A percentile compares a stretch with the other conserved stretches of the same genome.
Evolutionary conservation across 2,888 invertebrate species (phyloP).

Genomic region (Nomada goodeniana): DNA sequence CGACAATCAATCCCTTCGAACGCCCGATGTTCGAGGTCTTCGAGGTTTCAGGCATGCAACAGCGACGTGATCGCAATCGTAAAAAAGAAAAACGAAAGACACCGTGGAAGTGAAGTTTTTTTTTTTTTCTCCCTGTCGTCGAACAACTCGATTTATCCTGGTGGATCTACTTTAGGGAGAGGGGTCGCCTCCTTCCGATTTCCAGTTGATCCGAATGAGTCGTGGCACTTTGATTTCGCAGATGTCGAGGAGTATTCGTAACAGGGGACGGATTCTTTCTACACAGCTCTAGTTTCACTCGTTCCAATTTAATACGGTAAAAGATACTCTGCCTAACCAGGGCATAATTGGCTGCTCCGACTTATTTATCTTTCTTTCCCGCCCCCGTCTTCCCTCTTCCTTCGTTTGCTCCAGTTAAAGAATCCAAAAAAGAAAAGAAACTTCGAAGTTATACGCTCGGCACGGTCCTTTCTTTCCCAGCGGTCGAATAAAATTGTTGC

Average conservation of each 20-base stretch:
- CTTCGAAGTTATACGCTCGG: conserved; percentile 2
- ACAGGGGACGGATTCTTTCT: background rate
- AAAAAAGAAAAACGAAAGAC: conserved; percentile 11
- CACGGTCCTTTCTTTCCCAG: background rate
- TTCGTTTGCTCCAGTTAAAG: conserved; percentile 28
- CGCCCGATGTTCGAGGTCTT: conserved; percentile 54
- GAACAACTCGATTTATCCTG: conserved; percentile 62
- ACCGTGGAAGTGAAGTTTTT: conserved; percentile 59
- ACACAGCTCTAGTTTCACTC: background rate
- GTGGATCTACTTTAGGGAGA: conserved; percentile 79
- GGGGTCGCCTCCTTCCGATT: conserved; percentile 69
- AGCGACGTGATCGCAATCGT: conserved; percentile 55
- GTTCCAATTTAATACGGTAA: background rate
- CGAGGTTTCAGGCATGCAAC: conserved; percentile 61
- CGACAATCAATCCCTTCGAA: conserved; percentile 55
- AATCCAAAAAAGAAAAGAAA: background rate
- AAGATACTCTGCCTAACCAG: conserved; percentile 17
- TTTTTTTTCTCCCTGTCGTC: conserved; percentile 34
- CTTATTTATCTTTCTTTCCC: conserved; percentile 5
- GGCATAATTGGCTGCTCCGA: conserved; percentile 46
- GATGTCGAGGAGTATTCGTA: background rate
- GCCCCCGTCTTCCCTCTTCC: background rate
- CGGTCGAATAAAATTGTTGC: conserved; percentile 5
- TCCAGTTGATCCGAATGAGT: conserved; percentile 33
- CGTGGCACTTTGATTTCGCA: conserved; percentile 27